Base-by-base conservation (phyloP, 1,140 invertebrate species). In the Lordiphosa stackelbergi region DNA sequence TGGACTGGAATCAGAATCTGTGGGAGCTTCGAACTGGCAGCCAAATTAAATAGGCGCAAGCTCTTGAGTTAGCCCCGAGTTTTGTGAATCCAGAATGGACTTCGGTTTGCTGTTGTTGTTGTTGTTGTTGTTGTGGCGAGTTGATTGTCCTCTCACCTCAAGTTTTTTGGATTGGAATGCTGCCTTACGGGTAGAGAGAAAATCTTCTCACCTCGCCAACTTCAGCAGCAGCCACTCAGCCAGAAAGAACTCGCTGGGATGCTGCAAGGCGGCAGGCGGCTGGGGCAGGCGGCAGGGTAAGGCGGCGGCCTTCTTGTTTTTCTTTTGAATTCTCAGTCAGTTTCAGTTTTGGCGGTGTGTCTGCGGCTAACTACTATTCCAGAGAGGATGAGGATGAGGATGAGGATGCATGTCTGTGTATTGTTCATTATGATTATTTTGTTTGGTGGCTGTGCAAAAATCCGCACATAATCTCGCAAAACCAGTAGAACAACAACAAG, bases 11-110 rank as follows among this genome's bases (percentile, higher is more conserved):
- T 69, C 71, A 74, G 74, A 78, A 78, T 78, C 73, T 78, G 73
- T 78, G 75, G 70, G 74, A 75, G 75, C 66, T 60, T 73, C 66
- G 71, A 81, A 74, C 58, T 73, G 68, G 66, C 75, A 79, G 75
- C 75, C 75, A 79, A 79, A 79, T 79, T 79, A 79, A 79, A 79
- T 79, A 79, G 75, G 77, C 72, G 72, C 73, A 78, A 77, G 73
- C 73, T 64, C 73, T 77, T 78, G 56, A 78, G 73, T 78, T 78
- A 73, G 73, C 73, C 73, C 78, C 69, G 63, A 79, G 71, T 78
- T 69, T 13, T 13, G 48, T 51, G 35, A 10, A 41, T 49, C 57
- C 53, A 46, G 53, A 66, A 66, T 59, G 54, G 31, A 46, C 43
- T 46, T 46, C 11, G 43, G 40, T 11, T 35, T 60, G 10, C 9